Conservation (phyloP, 2,888 invertebrate genomes). For the Melinopterus prodromus region DNA sequence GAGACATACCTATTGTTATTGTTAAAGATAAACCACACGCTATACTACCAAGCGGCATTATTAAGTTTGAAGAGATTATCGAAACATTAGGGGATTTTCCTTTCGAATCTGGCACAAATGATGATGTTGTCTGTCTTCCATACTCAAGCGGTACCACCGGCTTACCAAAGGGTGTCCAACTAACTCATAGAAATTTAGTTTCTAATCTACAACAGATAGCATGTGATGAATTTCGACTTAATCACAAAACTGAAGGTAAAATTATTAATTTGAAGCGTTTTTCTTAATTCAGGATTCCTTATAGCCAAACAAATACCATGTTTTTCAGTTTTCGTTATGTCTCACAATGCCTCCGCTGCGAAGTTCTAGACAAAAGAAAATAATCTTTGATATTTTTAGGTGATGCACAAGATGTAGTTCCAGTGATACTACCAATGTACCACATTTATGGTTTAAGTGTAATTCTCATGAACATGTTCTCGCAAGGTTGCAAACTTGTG, state of each 20-base stretch:
- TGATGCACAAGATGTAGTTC: constrained; percentile 52
- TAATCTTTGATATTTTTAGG: constrained; percentile 37
- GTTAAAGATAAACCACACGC: constrained; percentile 60
- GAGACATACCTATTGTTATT: constrained; percentile 64
- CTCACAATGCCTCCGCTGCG: too few relatives aligned
- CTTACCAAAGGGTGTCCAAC: constrained; percentile 74
- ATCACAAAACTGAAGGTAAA: constrained; percentile 43
- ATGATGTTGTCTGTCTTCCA: constrained; percentile 73
- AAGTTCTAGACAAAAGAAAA: too few relatives aligned
- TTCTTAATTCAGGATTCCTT: background rate
- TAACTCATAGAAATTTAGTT: constrained; percentile 61
- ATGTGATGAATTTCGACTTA: constrained; percentile 37
- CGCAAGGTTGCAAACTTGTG: constrained; percentile 59
- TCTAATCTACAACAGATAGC: constrained; percentile 53
- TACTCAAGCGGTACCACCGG: constrained; percentile 88
- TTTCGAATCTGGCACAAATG: constrained; percentile 47
- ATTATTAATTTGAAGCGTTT: background rate
- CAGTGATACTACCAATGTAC: constrained; percentile 62
- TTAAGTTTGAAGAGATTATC: constrained; percentile 68
- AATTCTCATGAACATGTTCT: constrained; percentile 56
- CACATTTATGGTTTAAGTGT: constrained; percentile 65
- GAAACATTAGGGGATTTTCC: constrained; percentile 52
- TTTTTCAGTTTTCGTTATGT: too few relatives aligned
- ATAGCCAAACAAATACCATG: too few relatives aligned
- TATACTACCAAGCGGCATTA: constrained; percentile 63